These are phyloP conservation scores for Apomyelois bistriatella DNA, from an alignment of 2,888 invertebrate species.

Conservation along the genomic window DNA sequence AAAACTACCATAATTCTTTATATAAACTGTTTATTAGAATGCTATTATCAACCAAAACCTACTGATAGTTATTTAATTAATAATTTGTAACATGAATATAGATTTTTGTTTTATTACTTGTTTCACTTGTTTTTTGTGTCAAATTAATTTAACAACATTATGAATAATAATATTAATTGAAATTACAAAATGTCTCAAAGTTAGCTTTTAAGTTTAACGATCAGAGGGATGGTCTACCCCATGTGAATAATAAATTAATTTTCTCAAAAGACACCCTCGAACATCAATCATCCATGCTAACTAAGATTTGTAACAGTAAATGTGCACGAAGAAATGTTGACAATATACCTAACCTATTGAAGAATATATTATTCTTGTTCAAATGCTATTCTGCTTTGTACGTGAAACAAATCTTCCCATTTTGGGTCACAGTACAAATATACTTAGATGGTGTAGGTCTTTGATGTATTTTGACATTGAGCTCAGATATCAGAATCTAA, in stretches of 20 bases:
- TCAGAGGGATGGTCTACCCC: no score
- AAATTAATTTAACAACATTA: no score
- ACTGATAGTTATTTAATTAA: no score
- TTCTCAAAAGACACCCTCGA: background rate
- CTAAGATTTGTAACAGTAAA: constrained; percentile 61
- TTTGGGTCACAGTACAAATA: constrained; percentile 10
- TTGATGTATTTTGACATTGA: background rate
- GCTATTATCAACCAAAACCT: no score
- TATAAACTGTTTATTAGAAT: no score
- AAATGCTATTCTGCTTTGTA: constrained; percentile 30
- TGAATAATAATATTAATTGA: no score
- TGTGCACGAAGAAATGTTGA: constrained; percentile 34
- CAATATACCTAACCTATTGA: constrained; percentile 45
- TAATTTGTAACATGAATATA: no score
- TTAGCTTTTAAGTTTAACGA: no score
- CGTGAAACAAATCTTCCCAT: constrained; percentile 5
- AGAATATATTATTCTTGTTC: constrained; percentile 39
- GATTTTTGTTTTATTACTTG: no score
- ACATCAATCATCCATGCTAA: constrained; percentile 60
- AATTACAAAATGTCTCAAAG: no score
- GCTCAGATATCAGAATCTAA: background rate
- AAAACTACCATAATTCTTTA: no score
- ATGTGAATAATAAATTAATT: background rate
- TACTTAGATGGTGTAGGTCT: background rate
- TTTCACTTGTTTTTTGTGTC: no score